Conservation (phyloP, 92 coral and sea anemone species). For the Phenganax marumi region DNA sequence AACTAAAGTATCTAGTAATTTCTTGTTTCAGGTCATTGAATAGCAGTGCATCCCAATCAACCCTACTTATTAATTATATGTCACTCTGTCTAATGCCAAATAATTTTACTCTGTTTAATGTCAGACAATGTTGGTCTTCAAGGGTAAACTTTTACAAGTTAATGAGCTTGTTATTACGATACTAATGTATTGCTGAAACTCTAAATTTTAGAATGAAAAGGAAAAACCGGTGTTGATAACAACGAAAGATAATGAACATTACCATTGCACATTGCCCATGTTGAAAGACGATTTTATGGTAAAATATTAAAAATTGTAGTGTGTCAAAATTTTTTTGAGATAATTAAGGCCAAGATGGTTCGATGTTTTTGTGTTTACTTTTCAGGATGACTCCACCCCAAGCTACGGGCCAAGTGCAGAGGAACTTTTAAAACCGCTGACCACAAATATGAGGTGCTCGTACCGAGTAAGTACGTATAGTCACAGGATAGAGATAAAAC, state of each 20-base stretch:
- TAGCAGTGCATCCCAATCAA: too few relatives aligned
- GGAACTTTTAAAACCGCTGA: slow-evolving; percentile 64
- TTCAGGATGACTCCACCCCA: slow-evolving; percentile 8
- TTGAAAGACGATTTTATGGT: background rate
- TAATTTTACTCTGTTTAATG: too few relatives aligned
- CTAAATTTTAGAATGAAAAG: slow-evolving; percentile 68
- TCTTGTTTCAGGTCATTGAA: too few relatives aligned
- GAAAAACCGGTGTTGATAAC: slow-evolving; percentile 80
- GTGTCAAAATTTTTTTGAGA: background rate
- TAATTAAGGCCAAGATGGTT: background rate
- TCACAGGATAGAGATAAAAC: background rate
- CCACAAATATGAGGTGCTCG: slow-evolving; percentile 72
- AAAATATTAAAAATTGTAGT: background rate
- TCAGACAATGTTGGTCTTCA: too few relatives aligned
- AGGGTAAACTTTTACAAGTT: too few relatives aligned
- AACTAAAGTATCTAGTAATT: too few relatives aligned
- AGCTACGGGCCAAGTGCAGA: slow-evolving; percentile 71
- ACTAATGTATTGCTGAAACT: background rate
- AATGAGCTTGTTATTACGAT: too few relatives aligned
- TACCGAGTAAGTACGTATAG: slow-evolving; percentile 66
- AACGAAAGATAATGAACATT: slow-evolving; percentile 86
- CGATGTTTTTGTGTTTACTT: background rate
- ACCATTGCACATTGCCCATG: slow-evolving; percentile 77
- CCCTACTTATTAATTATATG: too few relatives aligned
- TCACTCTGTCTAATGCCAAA: too few relatives aligned